Conservation (phyloP, 2,113 vertebrate genomes). For the Rhinolophus ferrumequinum region DNA sequence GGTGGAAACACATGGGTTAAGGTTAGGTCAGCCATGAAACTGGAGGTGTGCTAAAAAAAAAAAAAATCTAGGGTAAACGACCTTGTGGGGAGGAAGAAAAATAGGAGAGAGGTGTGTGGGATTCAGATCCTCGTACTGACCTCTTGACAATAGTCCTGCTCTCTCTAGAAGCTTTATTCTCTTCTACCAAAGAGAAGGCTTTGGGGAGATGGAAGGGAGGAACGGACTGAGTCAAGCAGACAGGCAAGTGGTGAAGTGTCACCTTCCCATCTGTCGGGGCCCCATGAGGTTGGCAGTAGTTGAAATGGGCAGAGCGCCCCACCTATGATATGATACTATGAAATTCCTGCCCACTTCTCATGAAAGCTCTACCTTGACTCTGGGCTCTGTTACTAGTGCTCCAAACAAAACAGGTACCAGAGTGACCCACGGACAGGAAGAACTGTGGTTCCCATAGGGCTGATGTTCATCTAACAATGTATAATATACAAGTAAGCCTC, state of each 20-base stretch:
- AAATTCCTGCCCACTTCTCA: neutral
- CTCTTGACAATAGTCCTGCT: neutral
- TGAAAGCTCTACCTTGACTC: neutral
- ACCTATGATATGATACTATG: fast-evolving
- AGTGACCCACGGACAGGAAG: neutral
- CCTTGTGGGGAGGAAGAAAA: neutral
- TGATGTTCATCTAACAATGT: neutral
- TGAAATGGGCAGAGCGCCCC: neutral
- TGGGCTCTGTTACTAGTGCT: neutral
- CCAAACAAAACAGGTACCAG: neutral
- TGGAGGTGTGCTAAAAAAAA: neutral
- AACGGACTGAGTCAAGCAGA: neutral
- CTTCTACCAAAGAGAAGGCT: neutral
- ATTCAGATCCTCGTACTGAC: neutral
- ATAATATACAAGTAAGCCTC: neutral
- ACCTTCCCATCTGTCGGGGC: too few relatives aligned
- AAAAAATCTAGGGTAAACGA: neutral
- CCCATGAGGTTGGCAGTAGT: fast-evolving
- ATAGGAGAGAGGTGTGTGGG: neutral
- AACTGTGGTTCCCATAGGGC: neutral
- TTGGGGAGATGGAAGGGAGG: neutral
- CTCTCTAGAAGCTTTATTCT: neutral
- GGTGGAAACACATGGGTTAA: neutral
- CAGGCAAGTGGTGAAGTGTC: too few relatives aligned
- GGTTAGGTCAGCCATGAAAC: neutral